These are phyloP conservation scores for Sylvilagus floridanus DNA, from an alignment of 2,797 vertebrate genomes.

Conservation along the genomic window DNA sequence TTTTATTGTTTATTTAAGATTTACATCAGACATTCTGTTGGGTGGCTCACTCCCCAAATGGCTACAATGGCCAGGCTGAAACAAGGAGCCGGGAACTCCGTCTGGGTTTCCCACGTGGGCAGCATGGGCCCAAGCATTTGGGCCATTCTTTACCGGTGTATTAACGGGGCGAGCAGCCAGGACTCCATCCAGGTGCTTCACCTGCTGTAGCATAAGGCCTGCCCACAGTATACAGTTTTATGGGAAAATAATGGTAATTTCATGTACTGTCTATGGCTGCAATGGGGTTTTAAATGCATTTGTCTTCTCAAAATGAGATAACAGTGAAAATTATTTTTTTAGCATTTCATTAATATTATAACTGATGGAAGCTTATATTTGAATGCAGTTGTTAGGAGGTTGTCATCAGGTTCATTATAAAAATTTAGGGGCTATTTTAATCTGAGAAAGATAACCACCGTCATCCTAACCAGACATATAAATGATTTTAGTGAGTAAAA, in stretches of 20 bases:
- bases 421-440: conserved; percentile 25
- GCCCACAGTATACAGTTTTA: neutral
- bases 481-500: conserved; percentile 26
- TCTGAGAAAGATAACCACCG: conserved; percentile 4
- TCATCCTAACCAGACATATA: neutral
- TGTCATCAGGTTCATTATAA: neutral
- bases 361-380: neutral
- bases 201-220: too few relatives aligned
- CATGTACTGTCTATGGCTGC: neutral
- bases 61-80: too few relatives aligned
- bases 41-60: too few relatives aligned
- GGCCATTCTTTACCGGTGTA: too few relatives aligned
- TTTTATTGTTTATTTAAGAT: neutral
- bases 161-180: too few relatives aligned
- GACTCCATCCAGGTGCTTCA: too few relatives aligned
- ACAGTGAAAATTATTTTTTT: conserved; percentile 40
- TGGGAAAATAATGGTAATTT: conserved; percentile 13
- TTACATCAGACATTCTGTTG: too few relatives aligned
- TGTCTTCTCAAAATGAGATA: conserved; percentile 40
- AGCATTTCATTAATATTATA: neutral
- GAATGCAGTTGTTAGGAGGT: neutral
- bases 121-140: too few relatives aligned
- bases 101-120: too few relatives aligned
- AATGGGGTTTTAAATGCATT: neutral
- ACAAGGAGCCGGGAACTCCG: too few relatives aligned